These are phyloP conservation scores for Champsocephalus gunnari DNA, from an alignment of 2,797 vertebrate genomes.

Conservation along the genomic window DNA sequence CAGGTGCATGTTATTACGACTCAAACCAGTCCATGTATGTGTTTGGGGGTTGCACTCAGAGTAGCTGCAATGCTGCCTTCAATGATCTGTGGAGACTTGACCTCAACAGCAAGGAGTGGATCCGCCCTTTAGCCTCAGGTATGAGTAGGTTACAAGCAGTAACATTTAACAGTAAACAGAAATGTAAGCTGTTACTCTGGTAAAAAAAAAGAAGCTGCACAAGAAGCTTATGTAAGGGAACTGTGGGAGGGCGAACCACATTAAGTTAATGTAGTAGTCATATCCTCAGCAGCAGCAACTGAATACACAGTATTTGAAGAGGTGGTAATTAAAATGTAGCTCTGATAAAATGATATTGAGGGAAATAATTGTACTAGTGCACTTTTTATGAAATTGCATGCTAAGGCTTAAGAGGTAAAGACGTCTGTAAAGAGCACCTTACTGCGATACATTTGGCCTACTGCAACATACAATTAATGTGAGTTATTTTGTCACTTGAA, in stretches of 20 bases:
- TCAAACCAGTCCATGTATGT: conserved; percentile 99
- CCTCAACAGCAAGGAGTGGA: conserved; percentile 99
- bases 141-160: conserved; percentile 34
- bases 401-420: background rate
- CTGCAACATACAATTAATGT: background rate
- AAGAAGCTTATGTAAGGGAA: conserved; percentile 24
- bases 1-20: conserved; percentile 98
- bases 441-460: background rate
- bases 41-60: conserved; percentile 98
- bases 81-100: conserved; percentile 99
- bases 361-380: conserved; percentile 1
- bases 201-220: conserved; percentile 7
- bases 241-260: conserved; percentile 21
- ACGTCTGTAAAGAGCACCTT: background rate
- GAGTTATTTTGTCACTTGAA: background rate
- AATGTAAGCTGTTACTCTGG: background rate
- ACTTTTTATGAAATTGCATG: conserved; percentile 7
- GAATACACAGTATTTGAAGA: conserved; percentile 24
- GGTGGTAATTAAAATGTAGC: conserved; percentile 5
- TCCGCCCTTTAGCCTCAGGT: conserved; percentile 98
- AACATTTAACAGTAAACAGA: background rate
- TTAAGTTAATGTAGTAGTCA: conserved; percentile 26
- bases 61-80: conserved; percentile 98
- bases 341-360: conserved; percentile 1
- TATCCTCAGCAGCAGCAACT: conserved; percentile 22